Conservation (phyloP, 2,797 vertebrate genomes). For the Zonotrichia albicollis region DNA sequence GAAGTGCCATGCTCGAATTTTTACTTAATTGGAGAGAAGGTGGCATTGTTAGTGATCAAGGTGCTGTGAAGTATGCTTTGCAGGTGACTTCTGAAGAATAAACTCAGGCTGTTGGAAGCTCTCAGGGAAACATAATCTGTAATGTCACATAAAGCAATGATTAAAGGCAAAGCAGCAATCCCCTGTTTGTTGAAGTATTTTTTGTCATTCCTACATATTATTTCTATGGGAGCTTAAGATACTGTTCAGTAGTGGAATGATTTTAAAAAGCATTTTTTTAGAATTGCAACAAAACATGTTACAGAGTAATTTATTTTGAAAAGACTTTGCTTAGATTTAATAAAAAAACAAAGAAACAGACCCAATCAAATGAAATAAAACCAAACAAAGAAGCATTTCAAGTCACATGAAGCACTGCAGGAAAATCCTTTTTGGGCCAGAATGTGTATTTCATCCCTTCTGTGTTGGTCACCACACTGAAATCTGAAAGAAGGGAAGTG, state of each 20-base stretch:
- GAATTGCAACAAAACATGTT: neutral
- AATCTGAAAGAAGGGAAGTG: neutral
- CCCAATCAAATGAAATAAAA: neutral
- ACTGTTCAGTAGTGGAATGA: neutral
- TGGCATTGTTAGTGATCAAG: neutral
- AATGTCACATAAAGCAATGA: neutral
- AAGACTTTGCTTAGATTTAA: neutral
- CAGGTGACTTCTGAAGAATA: neutral
- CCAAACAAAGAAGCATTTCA: neutral
- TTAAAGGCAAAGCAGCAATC: neutral
- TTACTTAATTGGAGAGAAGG: neutral
- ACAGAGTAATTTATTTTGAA: neutral
- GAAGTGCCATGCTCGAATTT: neutral
- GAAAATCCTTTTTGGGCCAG: neutral
- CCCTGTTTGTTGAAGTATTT: neutral
- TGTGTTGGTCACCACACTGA: accelerated
- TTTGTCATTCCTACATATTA: neutral
- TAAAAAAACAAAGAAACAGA: neutral
- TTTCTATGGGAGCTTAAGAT: neutral
- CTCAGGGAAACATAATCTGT: neutral
- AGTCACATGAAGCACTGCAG: neutral
- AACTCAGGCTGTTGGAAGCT: neutral
- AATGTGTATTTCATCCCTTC: neutral
- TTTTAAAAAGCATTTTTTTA: neutral
- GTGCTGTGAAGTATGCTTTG: neutral